A percentile compares a stretch with the other conserved stretches of the same genome.
phyloP scores from a whole-genome alignment of 2,888 invertebrate species.

The Actias luna region DNA sequence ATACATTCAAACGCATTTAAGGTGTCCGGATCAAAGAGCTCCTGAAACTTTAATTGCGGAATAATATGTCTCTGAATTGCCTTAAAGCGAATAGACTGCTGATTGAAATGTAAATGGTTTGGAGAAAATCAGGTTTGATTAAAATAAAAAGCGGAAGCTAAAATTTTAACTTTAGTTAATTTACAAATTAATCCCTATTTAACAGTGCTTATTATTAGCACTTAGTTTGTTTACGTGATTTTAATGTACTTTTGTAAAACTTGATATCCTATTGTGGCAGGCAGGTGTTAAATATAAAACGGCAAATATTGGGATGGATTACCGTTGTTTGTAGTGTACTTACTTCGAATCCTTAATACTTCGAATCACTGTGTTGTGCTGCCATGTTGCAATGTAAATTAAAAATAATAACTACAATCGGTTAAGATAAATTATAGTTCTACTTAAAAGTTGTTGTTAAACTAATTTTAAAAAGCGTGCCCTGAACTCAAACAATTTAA shows the following conservation, averaged over 20 bases:
- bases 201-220: not conserved
- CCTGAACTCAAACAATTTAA: no score
- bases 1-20: slow-evolving; percentile 57
- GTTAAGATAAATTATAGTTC: no score
- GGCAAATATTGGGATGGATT: no score
- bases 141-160: not conserved
- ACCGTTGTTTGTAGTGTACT: no score
- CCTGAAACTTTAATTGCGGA: slow-evolving; percentile 52
- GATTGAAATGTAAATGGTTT: slow-evolving; percentile 33
- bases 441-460: no score
- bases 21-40: slow-evolving; percentile 65
- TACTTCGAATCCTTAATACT: no score
- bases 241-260: not conserved
- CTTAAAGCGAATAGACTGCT: slow-evolving; percentile 27
- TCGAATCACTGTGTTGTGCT: no score
- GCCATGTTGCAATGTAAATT: no score
- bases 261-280: not conserved
- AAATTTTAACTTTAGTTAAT: slow-evolving; percentile 7
- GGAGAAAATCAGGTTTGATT: slow-evolving; percentile 15
- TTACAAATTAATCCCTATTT: slow-evolving; percentile 4
- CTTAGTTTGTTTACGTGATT: not conserved
- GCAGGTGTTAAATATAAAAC: not conserved
- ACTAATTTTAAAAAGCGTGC: no score
- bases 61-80: slow-evolving; percentile 39
- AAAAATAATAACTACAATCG: no score